Evolutionary conservation across 2,797 vertebrate species (phyloP).

Genomic region (Triplophysa bombifrons): DNA sequence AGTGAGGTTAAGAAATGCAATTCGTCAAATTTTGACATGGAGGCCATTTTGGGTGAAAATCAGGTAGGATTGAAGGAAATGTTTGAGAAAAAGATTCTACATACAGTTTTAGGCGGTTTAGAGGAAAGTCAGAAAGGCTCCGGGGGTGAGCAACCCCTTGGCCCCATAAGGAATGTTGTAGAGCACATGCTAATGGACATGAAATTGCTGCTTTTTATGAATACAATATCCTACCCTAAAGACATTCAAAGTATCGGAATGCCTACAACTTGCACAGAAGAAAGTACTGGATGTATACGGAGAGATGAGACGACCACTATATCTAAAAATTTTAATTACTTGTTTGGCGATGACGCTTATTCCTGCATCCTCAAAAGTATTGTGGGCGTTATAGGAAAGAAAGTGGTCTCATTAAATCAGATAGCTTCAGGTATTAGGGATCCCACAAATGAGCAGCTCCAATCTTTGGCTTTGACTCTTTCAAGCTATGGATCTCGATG

Average conservation of each 20-base stretch:
- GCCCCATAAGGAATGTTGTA: conserved; percentile 55
- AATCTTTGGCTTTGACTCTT: conserved; percentile 62
- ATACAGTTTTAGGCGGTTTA: conserved; percentile 62
- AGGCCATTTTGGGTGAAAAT: conserved; percentile 55
- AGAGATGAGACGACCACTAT: conserved; percentile 2
- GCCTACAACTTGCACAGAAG: conserved; percentile 39
- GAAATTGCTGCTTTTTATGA: conserved; percentile 64
- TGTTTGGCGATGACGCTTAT: conserved; percentile 65
- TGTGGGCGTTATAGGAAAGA: conserved; percentile 64
- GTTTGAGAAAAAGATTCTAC: conserved; percentile 76
- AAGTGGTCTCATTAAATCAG: conserved; percentile 65
- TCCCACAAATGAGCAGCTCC: conserved; percentile 62
- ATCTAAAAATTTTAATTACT: conserved; percentile 43
- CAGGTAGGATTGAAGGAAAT: conserved; percentile 57
- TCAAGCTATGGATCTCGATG: conserved; percentile 52
- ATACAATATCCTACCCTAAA: conserved; percentile 42
- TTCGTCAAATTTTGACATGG: conserved; percentile 54
- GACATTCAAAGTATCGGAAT: conserved; percentile 1
- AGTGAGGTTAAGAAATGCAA: conserved; percentile 63
- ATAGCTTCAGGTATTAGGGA: conserved; percentile 62
- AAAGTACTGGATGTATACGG: conserved; percentile 28
- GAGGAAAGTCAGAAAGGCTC: conserved; percentile 49
- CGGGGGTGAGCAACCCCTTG: conserved; percentile 26
- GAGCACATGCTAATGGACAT: conserved; percentile 70
- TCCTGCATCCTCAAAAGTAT: conserved; percentile 67